phyloP scores from a whole-genome alignment of 1,140 invertebrate genomes.

The Calliopsis andreniformis region DNA sequence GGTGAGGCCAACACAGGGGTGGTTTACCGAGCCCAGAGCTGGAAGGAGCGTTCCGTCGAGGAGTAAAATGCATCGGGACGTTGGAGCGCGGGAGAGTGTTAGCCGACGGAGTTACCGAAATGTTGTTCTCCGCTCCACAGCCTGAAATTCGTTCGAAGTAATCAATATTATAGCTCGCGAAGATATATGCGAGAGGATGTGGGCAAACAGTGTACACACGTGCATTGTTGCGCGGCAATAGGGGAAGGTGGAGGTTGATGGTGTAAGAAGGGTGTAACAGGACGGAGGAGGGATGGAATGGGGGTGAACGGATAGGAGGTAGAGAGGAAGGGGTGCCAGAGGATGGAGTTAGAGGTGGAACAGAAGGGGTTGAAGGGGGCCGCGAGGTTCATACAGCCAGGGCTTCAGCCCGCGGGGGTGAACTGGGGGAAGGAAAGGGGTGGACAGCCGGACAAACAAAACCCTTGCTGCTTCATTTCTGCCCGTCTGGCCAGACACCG shows the following conservation, averaged over 20 bases:
- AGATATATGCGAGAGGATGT: constrained; percentile 76
- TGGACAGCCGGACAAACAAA: constrained; percentile 82
- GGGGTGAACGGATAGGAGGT: constrained; percentile 6
- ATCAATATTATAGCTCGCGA: constrained; percentile 77
- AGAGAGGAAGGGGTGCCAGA: constrained; percentile 18
- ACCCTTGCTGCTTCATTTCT: constrained; percentile 81
- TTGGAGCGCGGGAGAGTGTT: not conserved
- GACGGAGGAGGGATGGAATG: not conserved
- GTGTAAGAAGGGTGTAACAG: constrained; percentile 51
- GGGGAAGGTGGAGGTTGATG: constrained; percentile 17
- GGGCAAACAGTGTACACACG: constrained; percentile 74
- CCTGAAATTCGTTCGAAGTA: constrained; percentile 76
- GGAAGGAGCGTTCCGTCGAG: constrained; percentile 8
- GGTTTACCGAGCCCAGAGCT: constrained; percentile 2
- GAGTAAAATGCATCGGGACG: not conserved
- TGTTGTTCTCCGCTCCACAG: constrained; percentile 34
- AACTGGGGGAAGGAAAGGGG: constrained; percentile 72
- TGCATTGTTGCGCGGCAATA: constrained; percentile 73
- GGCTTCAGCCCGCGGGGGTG: constrained; percentile 49
- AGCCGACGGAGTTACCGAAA: constrained; percentile 40
- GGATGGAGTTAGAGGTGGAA: constrained; percentile 55
- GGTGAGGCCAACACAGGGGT: not conserved
- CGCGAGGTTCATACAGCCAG: constrained; percentile 59
- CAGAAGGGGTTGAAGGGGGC: constrained; percentile 56
- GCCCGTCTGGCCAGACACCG: constrained; percentile 80